Evolutionary conservation across 2,888 invertebrate species (phyloP), one percentile per base, ranked within the genome.

Genomic region (Pristionchus arcanus): DNA sequence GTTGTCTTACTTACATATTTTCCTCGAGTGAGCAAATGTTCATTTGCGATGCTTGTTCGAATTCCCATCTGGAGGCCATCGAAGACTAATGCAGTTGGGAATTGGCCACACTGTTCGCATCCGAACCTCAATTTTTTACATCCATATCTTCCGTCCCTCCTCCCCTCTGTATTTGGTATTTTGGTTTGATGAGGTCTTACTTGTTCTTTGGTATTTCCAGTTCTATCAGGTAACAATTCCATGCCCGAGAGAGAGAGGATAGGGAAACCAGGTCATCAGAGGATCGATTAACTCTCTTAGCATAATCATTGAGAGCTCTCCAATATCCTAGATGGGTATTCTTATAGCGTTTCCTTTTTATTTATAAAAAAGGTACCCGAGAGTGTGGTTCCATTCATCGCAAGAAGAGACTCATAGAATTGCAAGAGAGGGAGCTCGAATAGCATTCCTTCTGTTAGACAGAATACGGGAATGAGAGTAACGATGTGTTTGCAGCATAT

Each of bases 121-220:
- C 74, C 74, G 25, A 77, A 77, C 28, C 74, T 77, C 21, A 42
- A 77, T n/a, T n/a, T n/a, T n/a, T n/a, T n/a, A n/a, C n/a, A n/a
- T n/a, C n/a, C n/a, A n/a, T n/a, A n/a, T n/a, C n/a, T n/a, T n/a
- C n/a, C n/a, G n/a, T n/a, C n/a, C n/a, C n/a, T n/a, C n/a, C n/a
- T n/a, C n/a, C n/a, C n/a, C n/a, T n/a, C n/a, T n/a, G n/a, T n/a
- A n/a, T n/a, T n/a, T n/a, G 11, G 4, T 68, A 15, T 21, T 16
- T 21, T 63, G 63, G 63, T 63, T 19, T 16, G 9, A 21, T n/a
- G 7, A 77, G 55, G 15, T 77, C 42, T 77, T 37, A 77, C 74
- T 42, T 42, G 4, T 4, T 25, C 9, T 13, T 4, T 1, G 42
- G 74, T 37, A 77, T 77, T 21, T 77, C 42, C 21, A 77, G 7